These are phyloP conservation scores for Drosophila acutilabella DNA, from an alignment of 2,888 invertebrate genomes.

Conservation along the genomic window DNA sequence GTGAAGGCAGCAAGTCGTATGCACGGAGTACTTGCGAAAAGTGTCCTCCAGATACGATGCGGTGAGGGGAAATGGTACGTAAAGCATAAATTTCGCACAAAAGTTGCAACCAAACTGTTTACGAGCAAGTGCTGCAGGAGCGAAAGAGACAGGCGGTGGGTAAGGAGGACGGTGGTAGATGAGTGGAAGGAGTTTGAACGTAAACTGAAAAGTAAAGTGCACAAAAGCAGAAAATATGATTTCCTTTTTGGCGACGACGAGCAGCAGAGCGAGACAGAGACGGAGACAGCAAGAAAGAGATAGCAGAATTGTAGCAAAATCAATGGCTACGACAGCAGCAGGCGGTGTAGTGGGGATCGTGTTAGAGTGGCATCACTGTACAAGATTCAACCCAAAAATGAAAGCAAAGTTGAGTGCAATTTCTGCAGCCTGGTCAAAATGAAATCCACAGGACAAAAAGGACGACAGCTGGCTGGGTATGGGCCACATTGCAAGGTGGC, in stretches of 20 bases:
- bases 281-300: slow-evolving; percentile 9
- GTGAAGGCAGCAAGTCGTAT: slow-evolving; percentile 50
- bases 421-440: slow-evolving; percentile 78
- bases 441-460: slow-evolving; percentile 45
- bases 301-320: slow-evolving; percentile 18
- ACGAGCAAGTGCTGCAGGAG: slow-evolving; percentile 59
- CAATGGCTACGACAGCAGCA: background rate
- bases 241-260: slow-evolving; percentile 83
- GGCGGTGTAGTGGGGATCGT: too few relatives aligned
- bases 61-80: slow-evolving; percentile 48
- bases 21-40: slow-evolving; percentile 70
- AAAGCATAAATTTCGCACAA: slow-evolving; percentile 81
- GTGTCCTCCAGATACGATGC: slow-evolving; percentile 64
- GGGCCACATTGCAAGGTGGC: slow-evolving; percentile 58
- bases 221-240: slow-evolving; percentile 84
- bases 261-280: slow-evolving; percentile 19
- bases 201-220: slow-evolving; percentile 80
- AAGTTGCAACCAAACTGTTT: slow-evolving; percentile 82
- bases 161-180: slow-evolving; percentile 3
- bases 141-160: background rate
- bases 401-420: slow-evolving; percentile 71
- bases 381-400: slow-evolving; percentile 47
- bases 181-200: slow-evolving; percentile 30
- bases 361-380: slow-evolving; percentile 17
- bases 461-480: slow-evolving; percentile 66